Evolutionary conservation across 1,140 invertebrate species (phyloP).

Genomic region (Pollicipes pollicipes): DNA sequence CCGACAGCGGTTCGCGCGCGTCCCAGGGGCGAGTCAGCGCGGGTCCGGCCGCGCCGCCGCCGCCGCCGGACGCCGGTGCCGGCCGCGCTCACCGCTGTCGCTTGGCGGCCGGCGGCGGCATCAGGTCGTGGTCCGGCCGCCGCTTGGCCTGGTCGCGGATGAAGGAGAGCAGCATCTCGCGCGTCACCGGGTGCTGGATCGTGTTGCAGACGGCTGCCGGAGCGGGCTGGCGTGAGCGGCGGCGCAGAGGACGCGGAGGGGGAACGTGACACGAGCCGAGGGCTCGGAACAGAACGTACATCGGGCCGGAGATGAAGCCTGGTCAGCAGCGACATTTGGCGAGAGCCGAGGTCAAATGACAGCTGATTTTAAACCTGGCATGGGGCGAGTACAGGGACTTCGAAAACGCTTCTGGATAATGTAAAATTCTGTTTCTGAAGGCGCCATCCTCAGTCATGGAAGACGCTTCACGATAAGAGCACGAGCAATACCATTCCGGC

Average conservation of each 20-base stretch:
- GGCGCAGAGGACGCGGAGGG: neutral
- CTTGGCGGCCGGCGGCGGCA: slow-evolving; percentile 16
- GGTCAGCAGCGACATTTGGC: slow-evolving; percentile 14
- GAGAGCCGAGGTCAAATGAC: slow-evolving; percentile 6
- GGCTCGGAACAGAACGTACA: too few relatives aligned
- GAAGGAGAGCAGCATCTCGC: slow-evolving; percentile 51
- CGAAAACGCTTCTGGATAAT: too few relatives aligned
- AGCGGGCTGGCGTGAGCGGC: neutral
- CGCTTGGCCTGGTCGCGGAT: slow-evolving; percentile 40
- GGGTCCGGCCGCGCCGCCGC: too few relatives aligned
- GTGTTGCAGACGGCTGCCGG: slow-evolving; percentile 31
- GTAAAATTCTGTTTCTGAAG: too few relatives aligned
- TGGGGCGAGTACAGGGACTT: neutral
- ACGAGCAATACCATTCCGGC: too few relatives aligned
- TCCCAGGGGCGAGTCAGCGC: too few relatives aligned
- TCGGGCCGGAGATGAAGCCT: too few relatives aligned
- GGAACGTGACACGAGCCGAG: too few relatives aligned
- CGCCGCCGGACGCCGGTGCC: too few relatives aligned
- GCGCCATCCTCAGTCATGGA: too few relatives aligned
- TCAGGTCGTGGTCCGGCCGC: slow-evolving; percentile 15
- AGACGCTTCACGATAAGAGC: too few relatives aligned
- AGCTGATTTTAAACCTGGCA: neutral
- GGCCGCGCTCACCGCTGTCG: neutral
- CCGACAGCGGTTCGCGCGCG: too few relatives aligned
- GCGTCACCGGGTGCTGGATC: slow-evolving; percentile 59